Conservation (phyloP, 2,888 invertebrate species). For the Rotaria macrura region DNA sequence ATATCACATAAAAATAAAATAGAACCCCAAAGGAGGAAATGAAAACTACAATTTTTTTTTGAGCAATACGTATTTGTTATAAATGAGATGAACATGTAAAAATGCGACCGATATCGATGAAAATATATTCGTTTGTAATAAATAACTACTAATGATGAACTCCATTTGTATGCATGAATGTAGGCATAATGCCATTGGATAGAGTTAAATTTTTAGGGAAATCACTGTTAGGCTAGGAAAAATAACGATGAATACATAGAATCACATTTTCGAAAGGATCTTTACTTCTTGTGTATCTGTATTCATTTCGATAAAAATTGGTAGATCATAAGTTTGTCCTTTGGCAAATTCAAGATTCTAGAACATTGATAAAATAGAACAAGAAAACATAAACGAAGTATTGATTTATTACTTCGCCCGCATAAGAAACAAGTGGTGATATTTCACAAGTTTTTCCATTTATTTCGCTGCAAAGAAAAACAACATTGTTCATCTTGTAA, state of each 20-base stretch:
- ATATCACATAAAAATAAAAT: not conserved
- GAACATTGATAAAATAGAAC: too few relatives aligned
- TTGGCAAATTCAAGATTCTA: not conserved
- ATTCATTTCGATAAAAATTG: not conserved
- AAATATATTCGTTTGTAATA: not conserved
- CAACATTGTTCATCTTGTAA: not conserved
- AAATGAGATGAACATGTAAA: not conserved
- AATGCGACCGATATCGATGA: not conserved
- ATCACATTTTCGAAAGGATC: not conserved
- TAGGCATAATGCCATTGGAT: not conserved
- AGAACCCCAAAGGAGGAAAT: not conserved
- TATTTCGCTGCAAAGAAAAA: constrained; percentile 38
- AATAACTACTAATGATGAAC: not conserved
- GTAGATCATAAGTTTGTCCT: not conserved
- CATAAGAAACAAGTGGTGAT: constrained; percentile 77
- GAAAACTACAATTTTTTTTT: not conserved
- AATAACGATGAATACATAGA: not conserved
- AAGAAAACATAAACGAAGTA: too few relatives aligned
- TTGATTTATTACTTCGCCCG: constrained; percentile 59
- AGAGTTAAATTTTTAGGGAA: not conserved
- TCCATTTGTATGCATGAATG: not conserved
- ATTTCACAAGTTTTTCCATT: constrained; percentile 64
- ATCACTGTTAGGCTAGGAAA: not conserved
- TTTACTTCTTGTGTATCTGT: not conserved
- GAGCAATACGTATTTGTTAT: not conserved